Base-by-base conservation (phyloP, 2,888 invertebrate species). In the Ischnus inquisitorius region DNA sequence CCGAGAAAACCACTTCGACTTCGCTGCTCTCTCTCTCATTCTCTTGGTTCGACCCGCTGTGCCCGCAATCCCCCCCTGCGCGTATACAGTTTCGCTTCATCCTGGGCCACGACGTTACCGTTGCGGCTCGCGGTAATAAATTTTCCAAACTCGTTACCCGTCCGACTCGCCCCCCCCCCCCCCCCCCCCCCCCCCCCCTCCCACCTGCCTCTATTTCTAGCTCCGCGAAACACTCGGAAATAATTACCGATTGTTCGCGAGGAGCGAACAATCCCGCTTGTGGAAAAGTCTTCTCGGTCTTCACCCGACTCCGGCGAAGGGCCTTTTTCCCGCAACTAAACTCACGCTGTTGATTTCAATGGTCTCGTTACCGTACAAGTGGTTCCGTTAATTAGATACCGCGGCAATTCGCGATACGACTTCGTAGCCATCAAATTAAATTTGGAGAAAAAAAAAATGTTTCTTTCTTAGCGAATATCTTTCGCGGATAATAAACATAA, bases 1-100 rank as follows among this genome's bases (percentile, higher is more conserved):
- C 79, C 71, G 74, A 64, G 74, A 68, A 83, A 83, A 83, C 79
- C 83, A 80, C 85, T 60, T 86, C 75, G 79, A 82, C 65, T 76
- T 76, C 39, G 75, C 12, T 48, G 19, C 64, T 77, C 67, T 68
- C 79, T 76, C 74, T 69, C 54, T 34, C 78, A 6, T 6, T 34
- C 34, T 34, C 34, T 34, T 34, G 34, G 67, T 48, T 74, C 67
- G 60, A 64, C 65, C 71, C 51, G 60, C 68, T 60, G 72, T 51
- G 78, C 77, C 46, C 8, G 25, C 80, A 57, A 57, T 43, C 41
- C 46, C 62, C 12, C 46, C 16, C 6, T 4, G 60, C 71, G 51
- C 22, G 10, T n/a, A 22, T 14, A 16, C 22, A 34, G n/a, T 28
- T 43, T 60, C 75, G 76, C 48, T 67, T 64, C 72, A 72, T 43